A percentile compares a stretch with the other conserved stretches of the same genome.
These are phyloP conservation scores for Drosophila nasuta DNA, from an alignment of 1,140 invertebrate species.

Conservation along the genomic window DNA sequence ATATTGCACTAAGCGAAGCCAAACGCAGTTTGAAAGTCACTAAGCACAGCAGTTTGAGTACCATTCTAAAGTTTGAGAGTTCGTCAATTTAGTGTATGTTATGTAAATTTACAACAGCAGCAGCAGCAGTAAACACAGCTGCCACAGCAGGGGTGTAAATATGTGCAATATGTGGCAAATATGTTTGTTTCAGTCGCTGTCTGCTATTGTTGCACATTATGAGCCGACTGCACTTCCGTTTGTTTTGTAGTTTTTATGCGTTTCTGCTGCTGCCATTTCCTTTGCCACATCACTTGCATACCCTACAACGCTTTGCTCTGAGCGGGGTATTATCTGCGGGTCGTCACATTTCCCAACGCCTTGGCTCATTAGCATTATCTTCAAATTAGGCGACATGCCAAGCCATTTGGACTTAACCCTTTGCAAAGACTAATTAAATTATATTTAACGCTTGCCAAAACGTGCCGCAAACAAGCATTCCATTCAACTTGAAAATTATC, in stretches of 20 bases:
- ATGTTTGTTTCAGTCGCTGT: conserved; percentile 11
- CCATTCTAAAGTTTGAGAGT: conserved; percentile 12
- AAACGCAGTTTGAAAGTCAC: conserved; percentile 48
- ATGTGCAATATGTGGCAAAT: conserved; percentile 8
- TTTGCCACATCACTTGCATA: neutral
- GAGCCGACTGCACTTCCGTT: conserved; percentile 25
- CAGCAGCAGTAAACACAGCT: neutral
- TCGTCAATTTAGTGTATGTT: neutral
- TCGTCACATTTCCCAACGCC: neutral
- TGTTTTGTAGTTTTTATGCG: conserved; percentile 1
- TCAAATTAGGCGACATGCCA: conserved; percentile 54
- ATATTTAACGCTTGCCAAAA: conserved; percentile 58
- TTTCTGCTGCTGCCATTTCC: neutral
- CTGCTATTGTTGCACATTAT: conserved; percentile 5
- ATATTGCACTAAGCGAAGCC: conserved; percentile 28
- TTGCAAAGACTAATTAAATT: conserved; percentile 77
- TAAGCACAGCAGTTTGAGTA: neutral
- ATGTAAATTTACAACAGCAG: neutral
- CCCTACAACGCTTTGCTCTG: neutral
- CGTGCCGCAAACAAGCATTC: conserved; percentile 60
- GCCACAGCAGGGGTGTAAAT: neutral
- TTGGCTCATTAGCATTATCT: conserved; percentile 42
- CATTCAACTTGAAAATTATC: neutral
- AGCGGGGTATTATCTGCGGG: neutral
- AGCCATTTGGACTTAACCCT: conserved; percentile 31